Evolutionary conservation across 2,888 invertebrate species (phyloP), one percentile per base, ranked within the genome.

Genomic region (Troides helena): DNA sequence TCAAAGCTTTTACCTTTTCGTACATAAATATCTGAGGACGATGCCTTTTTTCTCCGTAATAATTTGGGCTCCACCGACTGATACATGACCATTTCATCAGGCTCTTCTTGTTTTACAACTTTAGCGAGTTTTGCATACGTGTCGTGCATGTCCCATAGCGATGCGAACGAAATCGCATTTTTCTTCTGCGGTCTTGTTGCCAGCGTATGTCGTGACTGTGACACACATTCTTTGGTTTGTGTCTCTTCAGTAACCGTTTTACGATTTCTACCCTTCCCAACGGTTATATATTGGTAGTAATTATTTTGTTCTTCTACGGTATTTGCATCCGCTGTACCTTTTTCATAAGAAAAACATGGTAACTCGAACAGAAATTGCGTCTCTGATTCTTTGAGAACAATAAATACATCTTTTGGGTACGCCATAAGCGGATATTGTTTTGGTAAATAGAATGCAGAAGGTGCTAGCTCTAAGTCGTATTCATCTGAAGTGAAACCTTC

Each of bases 71-170:
- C 85, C 17, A 88, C 88, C 10, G 89, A 84, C 75, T 89, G 89
- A 72, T 90, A 90, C 78, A 92, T 74, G 12, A 93, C 91, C 85
- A 93, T 89, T 72, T 91, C 89, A 60, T 93, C 93, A 14, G 88
- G 85, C 62, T 86, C 83, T 71, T 85, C 85, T n/a, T 77, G 77
- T 1, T 76, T 74, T 60, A 75, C 77, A 5, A 80, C 74, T 71
- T 79, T 78, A n/a, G 89, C 88, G 46, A 94, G 77, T 63, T 86
- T 86, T 8, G 90, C 88, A 75, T 94, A 96, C 0, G 95, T 95
- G 78, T 97, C 97, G 77, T 94, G 94, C 95, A 97, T 96, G 76
- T 96, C 96, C 94, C 96, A 97, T 78, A 95, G 92, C 0, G 96
- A 96, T 0, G 96, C 96, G 80, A 95, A 96, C 0, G 95, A 93